Conservation (phyloP, 2,888 invertebrate species). For the Calliopum simillimum region DNA sequence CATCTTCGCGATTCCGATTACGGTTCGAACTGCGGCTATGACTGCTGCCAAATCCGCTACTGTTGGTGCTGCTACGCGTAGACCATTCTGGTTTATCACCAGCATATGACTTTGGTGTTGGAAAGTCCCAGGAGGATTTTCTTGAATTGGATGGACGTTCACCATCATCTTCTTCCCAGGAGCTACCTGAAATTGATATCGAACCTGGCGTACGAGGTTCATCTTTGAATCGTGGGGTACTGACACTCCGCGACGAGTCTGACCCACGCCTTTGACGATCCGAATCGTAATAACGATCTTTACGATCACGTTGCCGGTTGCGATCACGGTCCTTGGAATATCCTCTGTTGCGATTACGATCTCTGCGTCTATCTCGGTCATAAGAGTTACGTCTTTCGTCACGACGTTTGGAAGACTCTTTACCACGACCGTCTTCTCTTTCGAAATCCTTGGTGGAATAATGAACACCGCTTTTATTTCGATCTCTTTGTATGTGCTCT, state of each 20-base stretch:
- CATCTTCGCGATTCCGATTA: conserved; percentile 70
- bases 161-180: conserved; percentile 76
- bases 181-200: conserved; percentile 71
- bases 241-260: conserved; percentile 65
- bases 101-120: conserved; percentile 78
- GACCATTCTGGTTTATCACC: conserved; percentile 66
- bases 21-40: conserved; percentile 55
- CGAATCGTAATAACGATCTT: conserved; percentile 40
- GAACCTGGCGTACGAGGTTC: conserved; percentile 86
- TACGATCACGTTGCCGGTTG: conserved; percentile 50
- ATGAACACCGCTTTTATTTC: conserved; percentile 51
- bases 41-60: conserved; percentile 48
- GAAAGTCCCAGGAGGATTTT: conserved; percentile 92
- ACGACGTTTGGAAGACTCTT: conserved; percentile 51
- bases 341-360: conserved; percentile 53
- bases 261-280: conserved; percentile 53
- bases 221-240: conserved; percentile 77
- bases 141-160: conserved; percentile 68
- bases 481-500: conserved; percentile 72
- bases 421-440: conserved; percentile 51
- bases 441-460: conserved; percentile 49
- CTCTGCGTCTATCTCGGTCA: conserved; percentile 51
- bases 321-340: conserved; percentile 47
- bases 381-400: conserved; percentile 50
- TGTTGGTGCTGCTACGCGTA: conserved; percentile 51